Base-by-base conservation (phyloP, 2,797 vertebrate genomes). In the Muscicapa comitata region DNA sequence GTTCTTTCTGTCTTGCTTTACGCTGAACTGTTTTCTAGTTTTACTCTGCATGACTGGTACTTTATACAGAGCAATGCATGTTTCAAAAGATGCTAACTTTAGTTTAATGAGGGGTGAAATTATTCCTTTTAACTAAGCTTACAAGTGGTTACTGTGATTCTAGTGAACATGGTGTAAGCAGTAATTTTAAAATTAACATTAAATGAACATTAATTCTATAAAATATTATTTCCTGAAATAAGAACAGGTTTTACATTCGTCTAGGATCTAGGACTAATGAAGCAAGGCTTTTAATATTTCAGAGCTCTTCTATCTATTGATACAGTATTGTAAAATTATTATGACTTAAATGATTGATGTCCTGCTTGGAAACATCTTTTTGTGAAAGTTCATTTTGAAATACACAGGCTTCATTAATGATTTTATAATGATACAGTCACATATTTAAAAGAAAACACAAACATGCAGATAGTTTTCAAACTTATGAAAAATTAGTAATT, bases 361-460 rank as follows among this genome's bases (percentile, higher is more conserved):
- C 21, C 58, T 86, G 7, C 42, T 72, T 75, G 47, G 38, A 85
- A 87, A 62, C 13, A 50, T 29, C 24, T 40, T 74, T 38, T 65
- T 61, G 13, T 73, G 55, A 62, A 81, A 87, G 21, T 57, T 67
- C 10, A 25, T 55, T 75, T 85, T 68, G 19, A 76, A 75, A 68
- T 14, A 55, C 9, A 38, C 17, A 37, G 9, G 2, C 17, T n/a
- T 65, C 35, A 33, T 47, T 78, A 54, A 54, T 12, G 48, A 53
- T 82, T 77, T 85, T 61, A 7, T 73, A 50, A 48, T 14, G 16
- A 24, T 45, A 71, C 10, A 63, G 6, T 11, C 31, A 61, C 17
- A n/a, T 65, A 37, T 18, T 13, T 6, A 0, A 45, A 55, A 68
- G 86, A 33, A 37, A 0, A 0, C 0, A 2, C 28, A 67, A 53